Evolutionary conservation across 1,140 invertebrate genomes (phyloP), one percentile per base, ranked within the genome.

Genomic region (Mya arenaria): DNA sequence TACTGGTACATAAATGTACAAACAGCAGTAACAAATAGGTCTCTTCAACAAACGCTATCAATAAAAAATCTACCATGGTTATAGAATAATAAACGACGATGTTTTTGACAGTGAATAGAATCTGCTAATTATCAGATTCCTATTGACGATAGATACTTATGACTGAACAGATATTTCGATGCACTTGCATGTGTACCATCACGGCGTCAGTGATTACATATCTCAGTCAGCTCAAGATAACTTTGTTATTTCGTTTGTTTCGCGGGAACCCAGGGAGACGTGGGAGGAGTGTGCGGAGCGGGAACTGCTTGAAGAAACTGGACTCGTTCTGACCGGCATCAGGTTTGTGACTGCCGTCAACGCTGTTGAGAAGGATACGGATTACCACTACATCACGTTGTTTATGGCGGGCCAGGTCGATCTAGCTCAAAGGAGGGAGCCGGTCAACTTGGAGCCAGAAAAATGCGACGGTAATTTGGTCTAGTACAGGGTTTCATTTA

Each of bases 401-500:
- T 82, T 73, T 37, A 74, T 82, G 71, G 32, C 25, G 55, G 69
- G 68, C 4, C 60, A 73, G 25, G 5, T 41, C 28, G 75, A 68
- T 23, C 6, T 8, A 13, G 19, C 34, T 17, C 30, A 34, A 10
- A 32, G 8, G 0, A 15, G 19, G 39, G 69, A 82, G 56, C 79
- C 79, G 55, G 25, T 30, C 44, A 82, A 73, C 25, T 36, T 63
- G 28, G 79, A 82, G 37, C 69, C 79, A 63, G 79, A 82, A 28
- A 82, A 82, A 66, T 82, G 79, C 63, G 79, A 82, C 52, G 69
- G 79, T 82, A 63, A 23, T 1, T 28, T 10, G n/a, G n/a, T 48
- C n/a, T 48, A 48, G 44, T 13, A 10, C 10, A 48, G n/a, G n/a
- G n/a, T n/a, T n/a, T n/a, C n/a, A n/a, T n/a, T n/a, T n/a, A n/a